These are phyloP conservation scores for Endotricha flammealis DNA, from an alignment of 2,888 invertebrate species.

Conservation along the genomic window DNA sequence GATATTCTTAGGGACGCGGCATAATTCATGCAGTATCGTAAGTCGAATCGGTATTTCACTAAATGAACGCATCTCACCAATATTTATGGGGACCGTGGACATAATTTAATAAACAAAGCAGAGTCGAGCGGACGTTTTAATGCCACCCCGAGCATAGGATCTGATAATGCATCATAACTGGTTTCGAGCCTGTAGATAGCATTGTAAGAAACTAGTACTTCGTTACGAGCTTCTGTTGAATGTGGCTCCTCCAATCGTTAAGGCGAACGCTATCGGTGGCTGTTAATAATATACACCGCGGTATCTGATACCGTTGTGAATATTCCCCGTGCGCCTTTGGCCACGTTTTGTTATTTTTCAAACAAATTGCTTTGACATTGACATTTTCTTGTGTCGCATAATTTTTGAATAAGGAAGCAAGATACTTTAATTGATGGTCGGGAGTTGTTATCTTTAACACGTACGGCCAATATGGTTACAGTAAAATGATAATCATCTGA, in stretches of 20 bases:
- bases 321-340: constrained; percentile 7
- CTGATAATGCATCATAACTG: constrained; percentile 75
- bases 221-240: constrained; percentile 69
- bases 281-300: constrained; percentile 16
- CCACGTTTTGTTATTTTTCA: constrained; percentile 5
- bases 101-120: constrained; percentile 79
- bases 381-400: constrained; percentile 6
- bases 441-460: no score
- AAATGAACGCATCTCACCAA: constrained; percentile 67
- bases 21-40: constrained; percentile 71
- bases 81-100: constrained; percentile 72
- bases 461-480: no score
- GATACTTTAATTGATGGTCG: no score
- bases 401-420: constrained; percentile 1
- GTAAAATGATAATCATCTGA: no score
- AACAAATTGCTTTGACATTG: constrained; percentile 10
- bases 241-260: constrained; percentile 53
- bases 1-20: constrained; percentile 58
- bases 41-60: constrained; percentile 69
- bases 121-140: constrained; percentile 63
- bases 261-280: constrained; percentile 23
- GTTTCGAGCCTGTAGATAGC: constrained; percentile 69
- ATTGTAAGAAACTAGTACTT: constrained; percentile 72
- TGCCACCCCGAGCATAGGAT: constrained; percentile 71
- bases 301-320: constrained; percentile 7